Conservation (phyloP, 2,888 invertebrate species). For the Microdon myrmicae region DNA sequence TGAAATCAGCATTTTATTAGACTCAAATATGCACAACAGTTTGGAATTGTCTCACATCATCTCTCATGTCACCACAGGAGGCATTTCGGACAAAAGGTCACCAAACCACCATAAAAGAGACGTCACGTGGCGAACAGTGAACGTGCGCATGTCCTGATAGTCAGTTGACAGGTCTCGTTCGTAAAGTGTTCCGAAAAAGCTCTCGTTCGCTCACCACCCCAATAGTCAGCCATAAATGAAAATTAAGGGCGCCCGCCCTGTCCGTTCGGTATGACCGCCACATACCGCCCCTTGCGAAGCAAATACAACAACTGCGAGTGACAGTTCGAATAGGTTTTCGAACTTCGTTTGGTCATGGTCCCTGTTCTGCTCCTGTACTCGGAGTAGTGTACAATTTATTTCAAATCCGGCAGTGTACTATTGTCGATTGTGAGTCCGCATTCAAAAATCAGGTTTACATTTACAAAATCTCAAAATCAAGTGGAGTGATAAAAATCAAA, state of each 20-base stretch:
- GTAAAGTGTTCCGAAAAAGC: conserved; percentile 9
- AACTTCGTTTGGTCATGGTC: conserved; percentile 22
- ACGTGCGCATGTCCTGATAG: conserved; percentile 20
- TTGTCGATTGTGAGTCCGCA: conserved; percentile 15
- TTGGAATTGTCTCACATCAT: too few relatives aligned
- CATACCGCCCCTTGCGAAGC: neutral
- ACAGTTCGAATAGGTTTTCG: conserved; percentile 33
- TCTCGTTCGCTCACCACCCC: conserved; percentile 4
- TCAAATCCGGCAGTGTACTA: conserved; percentile 9
- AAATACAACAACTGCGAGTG: conserved; percentile 40
- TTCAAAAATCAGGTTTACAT: too few relatives aligned
- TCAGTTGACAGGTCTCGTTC: conserved; percentile 15
- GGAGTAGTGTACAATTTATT: conserved; percentile 10
- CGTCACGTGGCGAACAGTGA: conserved; percentile 19
- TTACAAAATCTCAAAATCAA: neutral
- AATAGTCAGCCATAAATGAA: conserved; percentile 16
- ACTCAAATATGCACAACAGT: conserved; percentile 25
- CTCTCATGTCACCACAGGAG: neutral
- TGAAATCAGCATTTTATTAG: conserved; percentile 32
- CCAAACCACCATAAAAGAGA: conserved; percentile 14
- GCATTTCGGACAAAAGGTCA: too few relatives aligned
- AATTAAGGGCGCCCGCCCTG: conserved; percentile 18
- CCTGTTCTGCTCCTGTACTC: conserved; percentile 20
- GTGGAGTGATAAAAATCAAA: neutral
- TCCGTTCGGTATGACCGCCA: neutral